Base-by-base conservation (phyloP, 1,140 invertebrate species). In the Calephelis nemesis region DNA sequence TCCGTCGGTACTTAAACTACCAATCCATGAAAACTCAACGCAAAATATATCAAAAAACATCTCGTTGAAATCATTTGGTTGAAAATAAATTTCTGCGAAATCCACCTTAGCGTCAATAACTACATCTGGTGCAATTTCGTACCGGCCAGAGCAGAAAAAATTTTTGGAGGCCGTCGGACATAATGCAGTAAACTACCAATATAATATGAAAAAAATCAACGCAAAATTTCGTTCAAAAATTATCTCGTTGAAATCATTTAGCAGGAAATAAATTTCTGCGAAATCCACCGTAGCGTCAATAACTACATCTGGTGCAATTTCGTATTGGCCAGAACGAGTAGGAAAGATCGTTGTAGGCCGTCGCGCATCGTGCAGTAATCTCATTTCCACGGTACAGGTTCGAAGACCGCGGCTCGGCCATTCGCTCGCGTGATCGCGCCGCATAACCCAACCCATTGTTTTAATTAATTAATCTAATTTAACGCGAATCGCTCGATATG, bases 401-500 rank as follows among this genome's bases (percentile, higher is more conserved):
- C 83, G 84, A 77, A 86, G 85, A 87, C 84, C 73, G 73, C 58
- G 62, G 66, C 71, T 69, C 50, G 69, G 71, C 71, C 74, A 62
- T 58, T 74, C 75, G 70, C 75, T 81, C 79, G 78, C 79, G 81
- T 80, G 79, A 78, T 72, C 72, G 69, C 71, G 67, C 74, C 73
- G 71, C 77, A 77, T 82, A 68, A 69, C 65, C 70, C 63, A 49
- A 69, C 71, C 82, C 77, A 80, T 75, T 76, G 69, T 69, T 78
- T 82, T 86, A 86, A 89, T 89, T 87, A 87, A 78, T 87, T 87
- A 87, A 78, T 87, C 79, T 87, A 86, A 89, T 83, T 82, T 79
- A 85, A 81, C 86, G 74, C 76, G 68, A 71, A 49, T 65, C 47
- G 40, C 63, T 50, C 48, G 58, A 60, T 60, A 60, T 60, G 58